Evolutionary conservation across 2,888 invertebrate genomes (phyloP).

Genomic region (Pelosia muscerda): DNA sequence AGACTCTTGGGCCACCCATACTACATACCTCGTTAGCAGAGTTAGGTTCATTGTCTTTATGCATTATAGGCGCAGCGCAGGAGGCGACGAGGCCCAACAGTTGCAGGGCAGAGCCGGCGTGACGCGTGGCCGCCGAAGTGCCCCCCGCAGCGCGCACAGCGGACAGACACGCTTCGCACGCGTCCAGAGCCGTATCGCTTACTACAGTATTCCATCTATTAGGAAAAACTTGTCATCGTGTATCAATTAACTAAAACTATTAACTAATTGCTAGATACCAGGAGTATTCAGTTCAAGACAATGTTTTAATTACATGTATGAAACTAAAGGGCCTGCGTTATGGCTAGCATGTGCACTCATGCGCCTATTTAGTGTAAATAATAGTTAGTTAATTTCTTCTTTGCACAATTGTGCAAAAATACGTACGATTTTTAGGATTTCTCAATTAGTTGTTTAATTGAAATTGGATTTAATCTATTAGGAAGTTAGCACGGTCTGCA

Average conservation of each 20-base stretch:
- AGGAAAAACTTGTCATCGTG: neutral
- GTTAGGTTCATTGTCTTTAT: slow-evolving; percentile 75
- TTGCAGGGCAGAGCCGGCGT: slow-evolving; percentile 67
- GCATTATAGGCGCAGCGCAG: slow-evolving; percentile 72
- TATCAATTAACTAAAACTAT: too few relatives aligned
- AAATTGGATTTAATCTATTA: neutral
- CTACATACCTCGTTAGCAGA: slow-evolving; percentile 75
- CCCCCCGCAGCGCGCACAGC: slow-evolving; percentile 75
- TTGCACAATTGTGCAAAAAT: too few relatives aligned
- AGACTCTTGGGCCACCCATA: too few relatives aligned
- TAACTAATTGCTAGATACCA: too few relatives aligned
- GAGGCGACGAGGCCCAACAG: slow-evolving; percentile 69
- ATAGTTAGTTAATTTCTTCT: too few relatives aligned
- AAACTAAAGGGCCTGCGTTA: too few relatives aligned
- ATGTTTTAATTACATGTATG: too few relatives aligned
- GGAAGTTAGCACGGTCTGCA: too few relatives aligned
- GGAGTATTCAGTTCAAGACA: too few relatives aligned
- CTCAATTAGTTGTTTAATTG: neutral
- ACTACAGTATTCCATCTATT: slow-evolving; percentile 72
- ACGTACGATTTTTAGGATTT: too few relatives aligned
- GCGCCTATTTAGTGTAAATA: too few relatives aligned
- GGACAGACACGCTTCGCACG: slow-evolving; percentile 78
- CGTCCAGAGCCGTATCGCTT: slow-evolving; percentile 74
- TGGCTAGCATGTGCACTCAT: too few relatives aligned
- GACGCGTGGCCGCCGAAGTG: slow-evolving; percentile 62